Evolutionary conservation across 2,113 vertebrate genomes (phyloP), one percentile per base, ranked within the genome.

Genomic region (Ceuthmochares aereus): DNA sequence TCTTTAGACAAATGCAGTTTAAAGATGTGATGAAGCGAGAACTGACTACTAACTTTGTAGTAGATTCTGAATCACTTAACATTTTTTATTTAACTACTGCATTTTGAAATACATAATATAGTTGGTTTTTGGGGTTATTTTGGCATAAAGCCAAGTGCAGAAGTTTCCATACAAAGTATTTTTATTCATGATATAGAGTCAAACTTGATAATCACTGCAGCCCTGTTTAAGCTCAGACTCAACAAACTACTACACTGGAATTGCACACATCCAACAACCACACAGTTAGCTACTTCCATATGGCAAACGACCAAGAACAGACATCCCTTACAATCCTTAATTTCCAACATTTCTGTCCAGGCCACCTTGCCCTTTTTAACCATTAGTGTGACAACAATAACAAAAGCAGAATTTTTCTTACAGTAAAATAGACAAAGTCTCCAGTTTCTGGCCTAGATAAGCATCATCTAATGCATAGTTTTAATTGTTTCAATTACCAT

Each of bases 401-500:
- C 21, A 95, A 93, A 72, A 58, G 22, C 70, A 91, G 54, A 66
- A 59, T 36, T 93, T 92, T 91, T 79, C 75, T 87, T 84, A 79
- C 1, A 69, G 30, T 42, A 73, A 73, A 69, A 10, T 10, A 40
- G 49, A 30, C 7, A 40, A 85, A 51, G 11, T 77, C 8, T 45
- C 23, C 36, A 12, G 16, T 47, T 90, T 90, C 42, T 77, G 45
- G 18, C 29, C 15, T 14, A 42, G n/a, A 21, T 29, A 86, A 86
- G 36, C 26, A 69, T 52, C 10, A 86, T 18, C 18, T 56, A 91
- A 94, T 26, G 15, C 55, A 90, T 13, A 62, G 40, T 42, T 91
- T 74, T 47, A 74, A 62, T 40, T 83, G 93, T 86, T 40, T 49
- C 85, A 55, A 36, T 78, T 86, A 81, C 16, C 1, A 51, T 69